A percentile compares a stretch with the other conserved stretches of the same genome.
Evolutionary conservation across 2,888 invertebrate genomes (phyloP).

Genomic region (Dasypogon diadema): DNA sequence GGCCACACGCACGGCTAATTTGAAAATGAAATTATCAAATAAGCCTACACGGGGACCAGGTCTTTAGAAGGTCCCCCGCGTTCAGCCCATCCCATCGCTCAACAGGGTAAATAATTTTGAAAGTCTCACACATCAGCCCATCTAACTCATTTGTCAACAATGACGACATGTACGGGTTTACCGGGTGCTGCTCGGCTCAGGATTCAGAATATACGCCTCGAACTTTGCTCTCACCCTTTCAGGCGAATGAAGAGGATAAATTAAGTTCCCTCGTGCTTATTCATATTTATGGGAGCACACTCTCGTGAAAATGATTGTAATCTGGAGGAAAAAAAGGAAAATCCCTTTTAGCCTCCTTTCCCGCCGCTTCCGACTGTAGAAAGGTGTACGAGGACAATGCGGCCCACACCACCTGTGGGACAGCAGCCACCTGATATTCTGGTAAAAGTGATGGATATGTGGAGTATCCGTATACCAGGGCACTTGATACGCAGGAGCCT

Average conservation of each 20-base stretch:
- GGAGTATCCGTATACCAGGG: slow-evolving; percentile 44
- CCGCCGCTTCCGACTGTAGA: not conserved
- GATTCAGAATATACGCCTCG: not conserved
- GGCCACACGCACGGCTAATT: slow-evolving; percentile 18
- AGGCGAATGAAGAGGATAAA: slow-evolving; percentile 40
- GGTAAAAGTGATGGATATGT: slow-evolving; percentile 41
- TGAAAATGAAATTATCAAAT: slow-evolving; percentile 44
- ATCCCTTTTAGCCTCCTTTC: not conserved
- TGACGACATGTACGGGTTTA: slow-evolving; percentile 22
- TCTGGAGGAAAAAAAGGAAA: slow-evolving; percentile 10
- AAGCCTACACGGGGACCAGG: not conserved
- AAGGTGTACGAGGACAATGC: not conserved
- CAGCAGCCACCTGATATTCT: slow-evolving; percentile 13
- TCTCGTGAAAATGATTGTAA: slow-evolving; percentile 36
- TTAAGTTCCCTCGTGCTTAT: slow-evolving; percentile 41
- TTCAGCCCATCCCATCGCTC: not conserved
- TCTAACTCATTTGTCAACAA: slow-evolving; percentile 36
- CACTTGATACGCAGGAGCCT: slow-evolving; percentile 36
- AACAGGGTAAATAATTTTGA: slow-evolving; percentile 39
- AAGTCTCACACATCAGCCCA: slow-evolving; percentile 27
- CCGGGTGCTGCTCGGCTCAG: not conserved
- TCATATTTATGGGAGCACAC: slow-evolving; percentile 37
- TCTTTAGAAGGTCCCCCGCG: not conserved
- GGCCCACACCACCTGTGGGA: not conserved
- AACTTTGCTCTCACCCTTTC: not conserved